These are phyloP conservation scores for Gymnarchus niloticus DNA, from an alignment of 2,113 vertebrate species.

Conservation along the genomic window DNA sequence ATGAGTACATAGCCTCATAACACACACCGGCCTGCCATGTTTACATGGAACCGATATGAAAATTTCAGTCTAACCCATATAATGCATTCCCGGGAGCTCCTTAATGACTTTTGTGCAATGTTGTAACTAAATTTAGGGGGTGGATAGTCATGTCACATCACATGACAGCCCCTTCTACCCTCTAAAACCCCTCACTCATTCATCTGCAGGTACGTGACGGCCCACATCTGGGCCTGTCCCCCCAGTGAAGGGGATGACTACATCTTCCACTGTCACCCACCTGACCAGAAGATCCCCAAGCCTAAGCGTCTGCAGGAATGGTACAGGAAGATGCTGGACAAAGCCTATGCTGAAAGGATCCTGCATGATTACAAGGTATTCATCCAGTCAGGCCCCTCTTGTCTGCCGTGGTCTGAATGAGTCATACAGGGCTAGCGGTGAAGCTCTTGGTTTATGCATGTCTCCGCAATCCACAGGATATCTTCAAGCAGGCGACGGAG, in stretches of 20 bases:
- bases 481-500: conserved; percentile 97
- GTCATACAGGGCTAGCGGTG: not conserved
- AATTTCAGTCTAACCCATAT: too few species aligned
- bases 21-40: not conserved
- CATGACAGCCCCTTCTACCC: not conserved
- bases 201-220: conserved; percentile 78
- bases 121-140: too few species aligned
- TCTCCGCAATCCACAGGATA: conserved; percentile 69
- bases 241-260: conserved; percentile 98
- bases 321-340: conserved; percentile 99
- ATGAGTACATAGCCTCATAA: too few species aligned
- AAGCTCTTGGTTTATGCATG: conserved; percentile 34
- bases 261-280: conserved; percentile 96
- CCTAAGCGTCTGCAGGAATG: conserved; percentile 96
- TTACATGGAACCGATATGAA: not conserved
- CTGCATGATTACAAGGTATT: conserved; percentile 90
- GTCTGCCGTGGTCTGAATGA: not conserved
- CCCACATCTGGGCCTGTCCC: conserved; percentile 97
- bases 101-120: too few species aligned
- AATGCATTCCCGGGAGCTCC: too few species aligned
- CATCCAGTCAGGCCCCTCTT: not conserved
- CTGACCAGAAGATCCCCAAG: conserved; percentile 97
- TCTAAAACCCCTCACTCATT: not conserved
- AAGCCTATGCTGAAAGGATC: conserved; percentile 93
- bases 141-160: not conserved